Evolutionary conservation across 2,113 vertebrate genomes (phyloP).

Genomic region (Synodontis membranacea): DNA sequence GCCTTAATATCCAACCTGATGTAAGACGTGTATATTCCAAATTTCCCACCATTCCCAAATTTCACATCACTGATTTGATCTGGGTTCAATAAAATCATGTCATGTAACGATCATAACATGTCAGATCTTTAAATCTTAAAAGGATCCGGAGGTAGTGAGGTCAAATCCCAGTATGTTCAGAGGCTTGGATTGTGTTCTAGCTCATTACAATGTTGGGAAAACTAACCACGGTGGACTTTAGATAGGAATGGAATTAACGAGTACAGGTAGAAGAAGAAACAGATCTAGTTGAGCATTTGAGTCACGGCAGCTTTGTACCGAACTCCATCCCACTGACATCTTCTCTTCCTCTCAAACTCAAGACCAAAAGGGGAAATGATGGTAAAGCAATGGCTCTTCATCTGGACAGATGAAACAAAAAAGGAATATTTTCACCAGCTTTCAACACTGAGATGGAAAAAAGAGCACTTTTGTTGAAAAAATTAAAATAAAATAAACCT

Average conservation of each 20-base stretch:
- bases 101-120: no score
- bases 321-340: not conserved
- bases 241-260: slow-evolving; percentile 9
- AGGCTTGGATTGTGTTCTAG: not conserved
- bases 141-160: not conserved
- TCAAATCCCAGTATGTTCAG: not conserved
- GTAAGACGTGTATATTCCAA: no score
- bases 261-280: not conserved
- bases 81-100: no score
- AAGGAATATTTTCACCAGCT: not conserved
- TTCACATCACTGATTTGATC: no score
- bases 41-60: no score
- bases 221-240: slow-evolving; percentile 14
- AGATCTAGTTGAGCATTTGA: not conserved
- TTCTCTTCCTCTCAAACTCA: not conserved
- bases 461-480: slow-evolving; percentile 1
- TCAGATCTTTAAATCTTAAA: not conserved
- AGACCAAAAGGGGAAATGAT: not conserved
- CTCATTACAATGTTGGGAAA: not conserved
- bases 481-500: not conserved
- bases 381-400: not conserved
- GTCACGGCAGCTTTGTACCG: not conserved
- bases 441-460: not conserved
- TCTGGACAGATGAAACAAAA: not conserved
- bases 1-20: no score